phyloP scores from a whole-genome alignment of 2,113 vertebrate genomes.

The Neotragus moschatus region DNA sequence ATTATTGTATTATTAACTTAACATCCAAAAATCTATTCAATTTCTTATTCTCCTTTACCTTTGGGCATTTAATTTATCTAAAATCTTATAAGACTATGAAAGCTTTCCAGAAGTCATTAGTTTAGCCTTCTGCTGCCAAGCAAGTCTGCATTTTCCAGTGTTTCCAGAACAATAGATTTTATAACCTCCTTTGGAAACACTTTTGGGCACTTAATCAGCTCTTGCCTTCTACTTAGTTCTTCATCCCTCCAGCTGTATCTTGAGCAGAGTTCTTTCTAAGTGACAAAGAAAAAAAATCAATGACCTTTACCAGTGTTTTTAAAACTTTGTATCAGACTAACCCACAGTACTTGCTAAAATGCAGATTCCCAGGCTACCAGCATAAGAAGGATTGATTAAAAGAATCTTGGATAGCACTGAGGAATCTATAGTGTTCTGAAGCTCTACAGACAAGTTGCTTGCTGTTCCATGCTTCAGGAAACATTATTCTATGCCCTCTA shows the following conservation, averaged over 20 bases:
- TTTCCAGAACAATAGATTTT: constrained; percentile 56
- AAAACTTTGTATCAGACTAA: neutral
- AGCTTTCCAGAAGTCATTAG: constrained; percentile 23
- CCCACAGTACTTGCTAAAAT: neutral
- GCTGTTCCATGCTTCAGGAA: neutral
- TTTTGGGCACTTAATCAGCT: constrained; percentile 43
- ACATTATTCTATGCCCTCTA: neutral
- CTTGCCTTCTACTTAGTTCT: constrained; percentile 3
- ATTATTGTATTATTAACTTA: constrained; percentile 53
- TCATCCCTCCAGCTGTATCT: constrained; percentile 13
- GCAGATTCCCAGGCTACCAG: neutral
- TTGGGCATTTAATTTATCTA: constrained; percentile 52
- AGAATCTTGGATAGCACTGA: neutral
- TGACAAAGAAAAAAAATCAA: neutral
- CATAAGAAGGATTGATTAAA: neutral
- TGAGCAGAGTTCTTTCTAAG: constrained; percentile 13
- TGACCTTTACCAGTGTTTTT: neutral
- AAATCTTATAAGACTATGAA: neutral
- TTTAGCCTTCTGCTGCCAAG: constrained; percentile 31
- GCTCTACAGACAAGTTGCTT: neutral
- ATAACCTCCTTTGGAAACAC: constrained; percentile 42
- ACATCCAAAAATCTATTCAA: constrained; percentile 14
- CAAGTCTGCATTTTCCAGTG: constrained; percentile 17
- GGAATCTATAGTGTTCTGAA: neutral
- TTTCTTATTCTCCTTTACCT: constrained; percentile 51